Percentiles rank a stretch among this genome's conserved stretches.
Evolutionary conservation across 2,888 invertebrate species (phyloP).

Genomic region (Petrolisthes cinctipes): DNA sequence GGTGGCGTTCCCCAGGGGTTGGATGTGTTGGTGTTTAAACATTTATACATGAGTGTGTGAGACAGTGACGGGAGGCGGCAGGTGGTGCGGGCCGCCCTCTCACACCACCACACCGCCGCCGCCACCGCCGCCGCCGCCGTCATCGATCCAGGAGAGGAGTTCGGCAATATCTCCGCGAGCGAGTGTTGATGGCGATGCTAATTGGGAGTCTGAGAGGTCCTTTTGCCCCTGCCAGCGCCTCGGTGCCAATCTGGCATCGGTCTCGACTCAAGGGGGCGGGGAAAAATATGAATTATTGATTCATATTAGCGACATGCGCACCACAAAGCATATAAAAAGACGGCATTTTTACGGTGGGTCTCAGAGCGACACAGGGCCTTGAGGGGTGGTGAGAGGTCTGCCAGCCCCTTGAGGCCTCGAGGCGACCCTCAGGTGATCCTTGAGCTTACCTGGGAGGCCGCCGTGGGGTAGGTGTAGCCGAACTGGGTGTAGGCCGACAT

Average conservation of each 20-base stretch:
- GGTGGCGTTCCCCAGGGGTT: not conserved
- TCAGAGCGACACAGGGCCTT: conserved; percentile 57
- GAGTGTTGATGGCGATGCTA: conserved; percentile 53
- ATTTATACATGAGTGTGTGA: conserved; percentile 13
- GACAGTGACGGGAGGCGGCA: conserved; percentile 22
- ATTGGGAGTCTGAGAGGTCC: conserved; percentile 59
- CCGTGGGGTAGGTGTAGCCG: conserved; percentile 90
- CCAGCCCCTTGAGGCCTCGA: conserved; percentile 36
- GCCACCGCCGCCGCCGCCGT: conserved; percentile 44
- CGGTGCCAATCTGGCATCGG: conserved; percentile 60
- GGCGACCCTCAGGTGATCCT: conserved; percentile 53
- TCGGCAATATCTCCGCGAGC: conserved; percentile 48
- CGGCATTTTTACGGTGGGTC: conserved; percentile 62
- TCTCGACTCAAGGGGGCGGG: conserved; percentile 63
- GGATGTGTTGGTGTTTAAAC: not conserved
- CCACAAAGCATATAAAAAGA: conserved; percentile 64
- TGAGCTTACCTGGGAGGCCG: conserved; percentile 84
- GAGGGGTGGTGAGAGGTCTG: conserved; percentile 56
- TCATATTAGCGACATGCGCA: conserved; percentile 62
- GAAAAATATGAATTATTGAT: conserved; percentile 66
- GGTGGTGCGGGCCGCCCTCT: conserved; percentile 30
- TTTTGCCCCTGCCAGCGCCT: conserved; percentile 51
- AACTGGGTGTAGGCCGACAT: conserved; percentile 91
- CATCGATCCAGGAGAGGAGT: conserved; percentile 41
- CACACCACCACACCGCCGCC: conserved; percentile 30